phyloP scores from a whole-genome alignment of 1,140 invertebrate genomes.

The Pseudomyrmex cubaensis region DNA sequence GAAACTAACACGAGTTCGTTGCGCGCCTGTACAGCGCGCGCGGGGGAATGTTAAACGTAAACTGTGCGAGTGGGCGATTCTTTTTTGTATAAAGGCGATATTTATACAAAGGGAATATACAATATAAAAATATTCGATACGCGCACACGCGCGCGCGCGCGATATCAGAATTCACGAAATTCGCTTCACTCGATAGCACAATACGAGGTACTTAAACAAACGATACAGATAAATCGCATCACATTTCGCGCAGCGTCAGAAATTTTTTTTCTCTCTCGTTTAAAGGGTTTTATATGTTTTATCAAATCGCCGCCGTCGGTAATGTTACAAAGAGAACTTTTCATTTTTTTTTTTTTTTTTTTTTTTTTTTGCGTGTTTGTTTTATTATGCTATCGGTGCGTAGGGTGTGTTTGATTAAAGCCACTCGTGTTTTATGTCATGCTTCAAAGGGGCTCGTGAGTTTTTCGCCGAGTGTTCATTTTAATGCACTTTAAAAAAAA shows the following conservation, averaged over 20 bases:
- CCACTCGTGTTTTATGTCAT: slow-evolving; percentile 37
- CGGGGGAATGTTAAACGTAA: slow-evolving; percentile 28
- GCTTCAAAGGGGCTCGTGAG: slow-evolving; percentile 37
- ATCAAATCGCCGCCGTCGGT: neutral
- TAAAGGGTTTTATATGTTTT: no score
- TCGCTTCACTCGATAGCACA: slow-evolving; percentile 7
- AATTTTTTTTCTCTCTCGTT: no score
- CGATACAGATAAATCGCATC: neutral
- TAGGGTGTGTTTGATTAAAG: slow-evolving; percentile 36
- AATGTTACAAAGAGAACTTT: slow-evolving; percentile 13
- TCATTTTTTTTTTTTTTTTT: neutral
- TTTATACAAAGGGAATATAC: neutral
- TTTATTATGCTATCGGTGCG: slow-evolving; percentile 18
- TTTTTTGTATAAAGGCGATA: no score
- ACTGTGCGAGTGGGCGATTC: neutral
- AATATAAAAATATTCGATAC: neutral
- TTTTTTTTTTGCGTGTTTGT: neutral
- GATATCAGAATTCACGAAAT: neutral
- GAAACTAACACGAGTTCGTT: slow-evolving; percentile 48
- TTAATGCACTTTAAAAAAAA: slow-evolving; percentile 36
- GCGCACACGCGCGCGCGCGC: no score
- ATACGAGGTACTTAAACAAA: neutral
- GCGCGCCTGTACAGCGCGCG: slow-evolving; percentile 3
- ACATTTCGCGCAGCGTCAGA: neutral
- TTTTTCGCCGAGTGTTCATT: slow-evolving; percentile 25